phyloP scores from a whole-genome alignment of 2,888 invertebrate genomes.

The Brachyptera risi region DNA sequence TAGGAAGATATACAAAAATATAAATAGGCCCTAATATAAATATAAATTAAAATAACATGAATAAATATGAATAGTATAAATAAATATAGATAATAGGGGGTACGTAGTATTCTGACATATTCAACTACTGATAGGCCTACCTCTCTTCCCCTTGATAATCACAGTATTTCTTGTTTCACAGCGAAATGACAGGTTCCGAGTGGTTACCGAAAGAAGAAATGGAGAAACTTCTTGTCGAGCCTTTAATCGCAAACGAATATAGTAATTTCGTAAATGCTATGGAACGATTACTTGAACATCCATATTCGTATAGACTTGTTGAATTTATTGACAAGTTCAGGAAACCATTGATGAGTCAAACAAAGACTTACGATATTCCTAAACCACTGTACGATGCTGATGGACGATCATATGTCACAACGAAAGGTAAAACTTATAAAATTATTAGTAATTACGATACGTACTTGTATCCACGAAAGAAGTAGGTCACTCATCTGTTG shows the following conservation, averaged over 20 bases:
- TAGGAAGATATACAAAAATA: no score
- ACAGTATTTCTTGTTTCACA: conserved; percentile 40
- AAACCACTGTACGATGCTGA: conserved; percentile 62
- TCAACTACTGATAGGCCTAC: no score
- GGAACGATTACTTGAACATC: conserved; percentile 65
- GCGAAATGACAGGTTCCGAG: conserved; percentile 52
- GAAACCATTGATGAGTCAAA: conserved; percentile 56
- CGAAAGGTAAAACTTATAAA: conserved; percentile 57
- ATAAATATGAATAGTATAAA: background rate
- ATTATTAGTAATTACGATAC: no score
- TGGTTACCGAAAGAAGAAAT: conserved; percentile 67
- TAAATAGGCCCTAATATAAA: no score
- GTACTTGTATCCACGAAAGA: no score
- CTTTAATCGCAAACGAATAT: conserved; percentile 65
- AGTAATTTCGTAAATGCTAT: conserved; percentile 66
- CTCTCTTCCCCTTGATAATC: background rate
- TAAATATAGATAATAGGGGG: background rate
- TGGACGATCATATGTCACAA: conserved; percentile 67
- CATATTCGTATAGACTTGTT: conserved; percentile 64
- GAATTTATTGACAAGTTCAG: conserved; percentile 72
- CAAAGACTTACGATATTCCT: conserved; percentile 57
- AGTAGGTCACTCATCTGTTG: no score
- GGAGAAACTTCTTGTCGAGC: conserved; percentile 62
- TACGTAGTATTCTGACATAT: no score
- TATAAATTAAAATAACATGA: no score